phyloP scores from a whole-genome alignment of 2,113 vertebrate genomes.

The Amblyornis subalaris region DNA sequence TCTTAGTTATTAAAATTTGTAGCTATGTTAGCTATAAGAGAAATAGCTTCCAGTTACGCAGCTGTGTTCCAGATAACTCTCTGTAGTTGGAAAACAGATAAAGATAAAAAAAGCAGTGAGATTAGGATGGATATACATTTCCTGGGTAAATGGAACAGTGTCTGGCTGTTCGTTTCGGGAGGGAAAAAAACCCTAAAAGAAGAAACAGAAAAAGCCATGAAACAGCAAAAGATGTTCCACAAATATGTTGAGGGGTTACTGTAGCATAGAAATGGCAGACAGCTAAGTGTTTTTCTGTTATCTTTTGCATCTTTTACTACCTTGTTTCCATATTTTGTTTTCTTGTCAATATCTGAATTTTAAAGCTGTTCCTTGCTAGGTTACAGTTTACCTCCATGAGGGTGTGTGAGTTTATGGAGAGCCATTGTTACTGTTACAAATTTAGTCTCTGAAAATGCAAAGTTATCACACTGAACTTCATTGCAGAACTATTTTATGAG shows the following conservation, averaged over 20 bases:
- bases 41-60: constrained; percentile 26
- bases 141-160: background rate
- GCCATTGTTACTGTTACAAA: background rate
- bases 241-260: background rate
- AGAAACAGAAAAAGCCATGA: background rate
- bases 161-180: background rate
- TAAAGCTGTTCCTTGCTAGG: background rate
- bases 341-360: background rate
- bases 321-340: background rate
- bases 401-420: background rate
- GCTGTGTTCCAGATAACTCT: background rate
- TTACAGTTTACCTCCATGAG: background rate
- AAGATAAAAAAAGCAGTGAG: background rate
- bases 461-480: background rate
- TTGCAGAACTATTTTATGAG: background rate
- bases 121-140: background rate
- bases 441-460: background rate
- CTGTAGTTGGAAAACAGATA: background rate
- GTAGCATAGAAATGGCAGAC: background rate
- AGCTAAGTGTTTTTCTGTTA: background rate
- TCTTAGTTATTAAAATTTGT: constrained; percentile 17
- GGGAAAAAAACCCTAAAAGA: background rate
- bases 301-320: background rate
- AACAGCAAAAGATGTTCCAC: background rate
- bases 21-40: background rate